Conservation (phyloP, 2,797 vertebrate genomes). For the Helostoma temminkii region DNA sequence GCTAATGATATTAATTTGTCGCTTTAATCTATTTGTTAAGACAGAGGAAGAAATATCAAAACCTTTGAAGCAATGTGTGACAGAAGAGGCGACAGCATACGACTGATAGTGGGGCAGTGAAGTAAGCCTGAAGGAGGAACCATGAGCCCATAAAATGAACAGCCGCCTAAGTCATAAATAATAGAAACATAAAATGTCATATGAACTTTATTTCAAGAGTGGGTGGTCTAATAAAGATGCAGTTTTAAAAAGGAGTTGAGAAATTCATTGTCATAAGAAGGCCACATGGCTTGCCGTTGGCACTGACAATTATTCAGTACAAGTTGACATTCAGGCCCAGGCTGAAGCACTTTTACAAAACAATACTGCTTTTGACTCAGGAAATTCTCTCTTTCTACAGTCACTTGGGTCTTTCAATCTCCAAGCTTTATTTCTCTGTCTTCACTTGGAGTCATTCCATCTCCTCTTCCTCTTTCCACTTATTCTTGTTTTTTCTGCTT, state of each 20-base stretch:
- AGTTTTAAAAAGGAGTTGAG: constrained; percentile 84
- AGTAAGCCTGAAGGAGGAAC: constrained; percentile 75
- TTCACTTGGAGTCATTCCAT: constrained; percentile 53
- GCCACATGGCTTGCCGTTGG: constrained; percentile 69
- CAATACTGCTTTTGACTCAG: constrained; percentile 55
- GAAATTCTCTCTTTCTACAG: constrained; percentile 46
- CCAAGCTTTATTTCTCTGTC: constrained; percentile 40
- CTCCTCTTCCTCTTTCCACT: constrained; percentile 58
- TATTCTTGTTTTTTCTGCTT: constrained; percentile 81
- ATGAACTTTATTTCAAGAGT: constrained; percentile 87
- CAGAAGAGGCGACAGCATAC: constrained; percentile 72
- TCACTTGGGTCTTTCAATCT: constrained; percentile 49
- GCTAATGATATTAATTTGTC: constrained; percentile 78
- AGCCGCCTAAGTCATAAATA: constrained; percentile 85
- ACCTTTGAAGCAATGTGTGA: constrained; percentile 71
- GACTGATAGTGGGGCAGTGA: constrained; percentile 75
- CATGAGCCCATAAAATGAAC: constrained; percentile 82
- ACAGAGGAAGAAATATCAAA: constrained; percentile 73
- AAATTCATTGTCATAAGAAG: constrained; percentile 82
- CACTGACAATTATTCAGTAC: constrained; percentile 69
- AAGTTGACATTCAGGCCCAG: constrained; percentile 75
- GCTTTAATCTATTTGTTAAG: constrained; percentile 77
- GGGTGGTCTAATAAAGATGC: constrained; percentile 85
- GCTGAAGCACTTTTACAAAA: constrained; percentile 71
- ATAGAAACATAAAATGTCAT: constrained; percentile 87